These are phyloP conservation scores for Zaprionus africanus DNA, from an alignment of 1,140 invertebrate species.

Conservation along the genomic window DNA sequence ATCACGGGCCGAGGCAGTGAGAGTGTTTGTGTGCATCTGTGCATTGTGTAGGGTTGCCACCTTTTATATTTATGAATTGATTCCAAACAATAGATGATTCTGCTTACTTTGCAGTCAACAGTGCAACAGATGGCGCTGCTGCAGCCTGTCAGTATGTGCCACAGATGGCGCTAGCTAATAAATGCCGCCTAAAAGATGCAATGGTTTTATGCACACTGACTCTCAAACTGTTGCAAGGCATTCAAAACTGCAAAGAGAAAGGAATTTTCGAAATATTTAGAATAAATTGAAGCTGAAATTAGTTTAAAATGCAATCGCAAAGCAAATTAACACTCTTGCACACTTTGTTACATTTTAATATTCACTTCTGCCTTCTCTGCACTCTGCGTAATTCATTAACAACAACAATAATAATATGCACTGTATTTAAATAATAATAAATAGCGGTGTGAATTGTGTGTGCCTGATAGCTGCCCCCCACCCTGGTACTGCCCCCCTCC, in stretches of 20 bases:
- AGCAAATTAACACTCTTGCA: too few species aligned
- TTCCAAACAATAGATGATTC: background rate
- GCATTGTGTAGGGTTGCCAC: too few species aligned
- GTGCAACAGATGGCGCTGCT: background rate
- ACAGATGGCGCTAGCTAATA: background rate
- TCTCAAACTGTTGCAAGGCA: background rate
- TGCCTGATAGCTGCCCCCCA: background rate
- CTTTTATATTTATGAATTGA: too few species aligned
- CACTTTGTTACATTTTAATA: background rate
- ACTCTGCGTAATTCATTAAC: background rate
- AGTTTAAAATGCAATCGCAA: background rate
- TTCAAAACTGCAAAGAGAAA: background rate
- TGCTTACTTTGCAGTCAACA: background rate
- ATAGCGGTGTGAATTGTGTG: slow-evolving; percentile 18
- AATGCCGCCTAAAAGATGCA: slow-evolving; percentile 5
- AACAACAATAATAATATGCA: background rate
- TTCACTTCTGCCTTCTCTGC: background rate
- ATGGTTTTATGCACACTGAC: background rate
- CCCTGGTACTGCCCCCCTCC: background rate
- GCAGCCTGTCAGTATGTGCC: background rate
- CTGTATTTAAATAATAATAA: slow-evolving; percentile 42
- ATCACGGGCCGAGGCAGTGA: too few species aligned
- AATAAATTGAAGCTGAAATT: background rate
- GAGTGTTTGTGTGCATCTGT: too few species aligned
- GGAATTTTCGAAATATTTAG: background rate